phyloP scores from a whole-genome alignment of 2,113 vertebrate species.

The Pterophyllum scalare region DNA sequence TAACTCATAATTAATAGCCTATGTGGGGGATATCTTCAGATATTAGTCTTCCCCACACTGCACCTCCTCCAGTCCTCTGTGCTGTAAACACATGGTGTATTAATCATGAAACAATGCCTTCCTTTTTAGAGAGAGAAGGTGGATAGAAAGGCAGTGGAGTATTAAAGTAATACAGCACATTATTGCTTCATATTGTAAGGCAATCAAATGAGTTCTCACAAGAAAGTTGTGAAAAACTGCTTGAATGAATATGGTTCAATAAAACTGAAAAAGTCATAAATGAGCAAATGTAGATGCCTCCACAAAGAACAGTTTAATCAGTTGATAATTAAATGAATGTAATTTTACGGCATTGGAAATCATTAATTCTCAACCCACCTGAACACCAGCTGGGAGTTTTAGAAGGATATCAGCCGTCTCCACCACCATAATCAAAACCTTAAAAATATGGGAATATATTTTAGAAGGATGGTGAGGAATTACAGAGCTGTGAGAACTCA shows the following conservation, averaged over 20 bases:
- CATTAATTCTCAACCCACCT: not conserved
- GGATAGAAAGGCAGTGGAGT: slow-evolving; percentile 19
- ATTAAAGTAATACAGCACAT: slow-evolving; percentile 21
- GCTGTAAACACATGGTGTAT: slow-evolving; percentile 45
- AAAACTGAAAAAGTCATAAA: not conserved
- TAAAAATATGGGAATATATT: not conserved
- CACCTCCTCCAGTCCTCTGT: slow-evolving; percentile 7
- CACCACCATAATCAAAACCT: slow-evolving; percentile 1
- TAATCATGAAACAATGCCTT: slow-evolving; percentile 64
- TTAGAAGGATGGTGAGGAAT: not conserved
- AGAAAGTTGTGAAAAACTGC: not conserved
- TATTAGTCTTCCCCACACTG: slow-evolving; percentile 32
- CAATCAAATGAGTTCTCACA: slow-evolving; percentile 37
- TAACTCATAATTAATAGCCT: slow-evolving; percentile 18
- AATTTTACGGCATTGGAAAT: not conserved
- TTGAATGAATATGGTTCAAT: not conserved
- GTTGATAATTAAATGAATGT: not conserved
- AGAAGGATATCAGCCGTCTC: not conserved
- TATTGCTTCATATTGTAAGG: slow-evolving; percentile 32
- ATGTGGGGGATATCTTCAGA: slow-evolving; percentile 11
- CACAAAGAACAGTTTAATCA: not conserved
- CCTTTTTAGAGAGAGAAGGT: slow-evolving; percentile 44
- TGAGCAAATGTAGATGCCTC: not conserved
- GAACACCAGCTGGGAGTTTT: not conserved
- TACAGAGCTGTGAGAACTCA: not conserved